Percentiles rank a stretch among this genome's conserved stretches.
Evolutionary conservation across 2,888 invertebrate genomes (phyloP).

Genomic region (Zaprionus obscuricornis): DNA sequence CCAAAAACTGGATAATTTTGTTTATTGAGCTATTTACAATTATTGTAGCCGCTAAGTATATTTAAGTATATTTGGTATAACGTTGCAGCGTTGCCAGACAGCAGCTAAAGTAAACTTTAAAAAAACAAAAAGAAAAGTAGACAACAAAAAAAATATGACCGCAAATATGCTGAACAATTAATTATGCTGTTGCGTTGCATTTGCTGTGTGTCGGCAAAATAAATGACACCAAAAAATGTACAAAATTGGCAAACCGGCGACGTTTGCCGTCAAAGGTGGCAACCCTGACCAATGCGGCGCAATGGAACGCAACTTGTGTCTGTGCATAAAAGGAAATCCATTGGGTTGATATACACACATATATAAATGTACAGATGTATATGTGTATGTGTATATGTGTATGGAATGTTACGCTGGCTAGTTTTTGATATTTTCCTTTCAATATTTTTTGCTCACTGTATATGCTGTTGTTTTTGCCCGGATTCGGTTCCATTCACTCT

Average conservation of each 20-base stretch:
- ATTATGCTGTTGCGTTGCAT: constrained; percentile 66
- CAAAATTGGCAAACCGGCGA: constrained; percentile 38
- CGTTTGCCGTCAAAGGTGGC: constrained; percentile 35
- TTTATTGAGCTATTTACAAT: constrained; percentile 41
- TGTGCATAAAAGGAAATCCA: too few relatives aligned
- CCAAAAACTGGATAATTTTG: constrained; percentile 24
- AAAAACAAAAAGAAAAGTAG: too few relatives aligned
- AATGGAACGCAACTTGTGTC: neutral
- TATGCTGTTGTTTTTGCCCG: neutral
- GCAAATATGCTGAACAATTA: constrained; percentile 64
- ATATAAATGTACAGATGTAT: too few relatives aligned
- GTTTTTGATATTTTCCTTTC: constrained; percentile 34
- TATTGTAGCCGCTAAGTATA: constrained; percentile 11
- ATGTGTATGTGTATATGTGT: too few relatives aligned
- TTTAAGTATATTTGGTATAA: too few relatives aligned
- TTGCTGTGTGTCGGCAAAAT: too few relatives aligned
- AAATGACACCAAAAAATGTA: constrained; percentile 54
- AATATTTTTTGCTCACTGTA: neutral
- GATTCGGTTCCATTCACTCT: constrained; percentile 24
- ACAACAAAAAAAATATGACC: constrained; percentile 57
- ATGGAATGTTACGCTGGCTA: constrained; percentile 50
- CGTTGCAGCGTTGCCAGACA: too few relatives aligned
- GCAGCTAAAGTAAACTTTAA: too few relatives aligned
- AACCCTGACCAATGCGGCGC: constrained; percentile 19
- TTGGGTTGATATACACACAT: too few relatives aligned